Base-by-base conservation (phyloP, 2,888 invertebrate genomes). In the Ormyrus pomaceus region DNA sequence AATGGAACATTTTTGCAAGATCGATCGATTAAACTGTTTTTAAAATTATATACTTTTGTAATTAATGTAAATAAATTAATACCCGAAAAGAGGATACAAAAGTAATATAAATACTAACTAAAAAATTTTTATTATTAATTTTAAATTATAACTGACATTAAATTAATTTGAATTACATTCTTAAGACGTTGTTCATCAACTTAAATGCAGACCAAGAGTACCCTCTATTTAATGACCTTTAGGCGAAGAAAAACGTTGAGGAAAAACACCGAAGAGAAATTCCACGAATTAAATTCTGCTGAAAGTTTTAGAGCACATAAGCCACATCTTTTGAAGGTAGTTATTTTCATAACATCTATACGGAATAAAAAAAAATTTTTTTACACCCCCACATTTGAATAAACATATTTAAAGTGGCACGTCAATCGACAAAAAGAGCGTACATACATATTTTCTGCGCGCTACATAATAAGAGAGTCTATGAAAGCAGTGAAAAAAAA, bases 391-490 rank as follows among this genome's bases (percentile, higher is more conserved):
- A 34, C 10, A 19, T 13, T 6, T 51, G 50, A 65, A 51, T 51
- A 5, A 65, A 19, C 19, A 51, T 46, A 11, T 11, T 65, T 3
- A 51, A 65, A 65, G 19, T 56, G 10, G n/a, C 13, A 9, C 51
- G 71, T 7, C 3, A 50, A 53, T 51, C n/a, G 19, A 71, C 34
- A 34, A 59, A 61, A 72, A 72, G 45, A 53, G 56, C 68, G 34
- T 59, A 71, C 48, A 50, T 19, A 19, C 13, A 48, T 11, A 11
- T 7, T 65, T 19, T 50, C 51, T 19, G 53, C 51, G 51, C 45
- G 61, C 50, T 45, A 61, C 59, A 53, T 75, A 75, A 68, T 68
- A 59, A 75, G 53, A 59, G 61, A 59, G 58, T 59, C 50, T 55
- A 11, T n/a, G 62, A 70, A 56, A 56, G 76, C 64, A 46, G 56